Evolutionary conservation across 2,113 vertebrate species (phyloP).

Genomic region (Brienomyrus longianalis): DNA sequence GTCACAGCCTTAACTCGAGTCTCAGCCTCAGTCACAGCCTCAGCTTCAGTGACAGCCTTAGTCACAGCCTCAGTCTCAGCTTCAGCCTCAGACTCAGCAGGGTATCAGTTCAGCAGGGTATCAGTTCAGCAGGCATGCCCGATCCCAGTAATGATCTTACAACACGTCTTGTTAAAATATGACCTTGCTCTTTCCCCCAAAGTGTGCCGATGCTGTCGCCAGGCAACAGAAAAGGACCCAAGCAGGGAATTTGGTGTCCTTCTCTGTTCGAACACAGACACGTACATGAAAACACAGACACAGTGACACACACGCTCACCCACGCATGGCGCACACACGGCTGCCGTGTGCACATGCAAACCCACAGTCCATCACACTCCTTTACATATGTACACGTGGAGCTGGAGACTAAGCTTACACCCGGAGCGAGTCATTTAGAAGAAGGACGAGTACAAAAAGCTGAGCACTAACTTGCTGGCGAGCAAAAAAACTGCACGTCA

Average conservation of each 20-base stretch:
- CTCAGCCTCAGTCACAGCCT: neutral
- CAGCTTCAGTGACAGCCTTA: neutral
- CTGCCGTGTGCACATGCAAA: neutral
- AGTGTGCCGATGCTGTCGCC: neutral
- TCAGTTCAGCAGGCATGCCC: conserved; percentile 4
- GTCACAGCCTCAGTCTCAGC: neutral
- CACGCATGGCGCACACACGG: neutral
- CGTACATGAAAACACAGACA: neutral
- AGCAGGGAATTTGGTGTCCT: neutral
- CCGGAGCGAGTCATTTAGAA: too few relatives aligned
- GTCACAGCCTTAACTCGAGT: neutral
- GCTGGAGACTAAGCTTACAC: too few relatives aligned
- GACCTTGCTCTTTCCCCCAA: conserved; percentile 26
- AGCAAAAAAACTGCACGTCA: too few relatives aligned
- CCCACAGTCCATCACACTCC: neutral
- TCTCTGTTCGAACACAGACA: neutral
- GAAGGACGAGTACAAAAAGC: too few relatives aligned
- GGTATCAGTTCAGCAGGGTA: conserved; percentile 11
- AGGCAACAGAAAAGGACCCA: neutral
- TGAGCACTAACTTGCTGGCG: too few relatives aligned
- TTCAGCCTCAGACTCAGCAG: neutral
- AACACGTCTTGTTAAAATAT: conserved; percentile 10
- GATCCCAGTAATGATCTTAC: conserved; percentile 32
- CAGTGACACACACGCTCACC: neutral
- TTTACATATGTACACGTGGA: neutral